Percentiles rank a stretch among this genome's conserved stretches.
phyloP scores from a whole-genome alignment of 2,797 vertebrate genomes.

The Eulemur coronatus region DNA sequence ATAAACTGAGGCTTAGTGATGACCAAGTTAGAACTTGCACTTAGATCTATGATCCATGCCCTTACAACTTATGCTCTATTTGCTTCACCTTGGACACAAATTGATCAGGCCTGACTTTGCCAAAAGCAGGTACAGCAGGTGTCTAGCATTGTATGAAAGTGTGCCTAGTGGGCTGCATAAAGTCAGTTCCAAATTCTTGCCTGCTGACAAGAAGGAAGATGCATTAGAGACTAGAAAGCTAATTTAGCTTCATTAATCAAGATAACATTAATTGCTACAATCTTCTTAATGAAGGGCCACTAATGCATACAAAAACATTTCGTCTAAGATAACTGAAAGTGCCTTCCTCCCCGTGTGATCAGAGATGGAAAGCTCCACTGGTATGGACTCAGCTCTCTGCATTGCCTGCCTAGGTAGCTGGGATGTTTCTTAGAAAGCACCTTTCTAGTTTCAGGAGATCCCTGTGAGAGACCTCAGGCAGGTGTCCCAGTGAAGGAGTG shows the following conservation, averaged over 20 bases:
- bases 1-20: background rate
- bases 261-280: slow-evolving; percentile 28
- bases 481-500: background rate
- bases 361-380: background rate
- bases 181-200: slow-evolving; percentile 1
- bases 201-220: background rate
- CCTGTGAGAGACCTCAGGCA: background rate
- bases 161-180: background rate
- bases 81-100: background rate
- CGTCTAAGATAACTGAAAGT: background rate
- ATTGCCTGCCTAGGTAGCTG: background rate
- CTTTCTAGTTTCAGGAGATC: background rate
- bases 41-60: background rate
- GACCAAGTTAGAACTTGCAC: background rate
- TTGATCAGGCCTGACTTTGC: background rate
- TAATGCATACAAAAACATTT: slow-evolving; percentile 20
- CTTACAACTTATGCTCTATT: background rate
- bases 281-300: slow-evolving; percentile 30
- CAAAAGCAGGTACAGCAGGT: background rate
- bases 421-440: background rate
- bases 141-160: background rate
- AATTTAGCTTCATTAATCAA: slow-evolving; percentile 59
- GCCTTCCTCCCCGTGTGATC: background rate
- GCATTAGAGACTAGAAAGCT: slow-evolving; percentile 12
- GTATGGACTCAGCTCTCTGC: background rate